phyloP scores from a whole-genome alignment of 64 coral and sea anemone species.

The Stichodactyla helianthus region DNA sequence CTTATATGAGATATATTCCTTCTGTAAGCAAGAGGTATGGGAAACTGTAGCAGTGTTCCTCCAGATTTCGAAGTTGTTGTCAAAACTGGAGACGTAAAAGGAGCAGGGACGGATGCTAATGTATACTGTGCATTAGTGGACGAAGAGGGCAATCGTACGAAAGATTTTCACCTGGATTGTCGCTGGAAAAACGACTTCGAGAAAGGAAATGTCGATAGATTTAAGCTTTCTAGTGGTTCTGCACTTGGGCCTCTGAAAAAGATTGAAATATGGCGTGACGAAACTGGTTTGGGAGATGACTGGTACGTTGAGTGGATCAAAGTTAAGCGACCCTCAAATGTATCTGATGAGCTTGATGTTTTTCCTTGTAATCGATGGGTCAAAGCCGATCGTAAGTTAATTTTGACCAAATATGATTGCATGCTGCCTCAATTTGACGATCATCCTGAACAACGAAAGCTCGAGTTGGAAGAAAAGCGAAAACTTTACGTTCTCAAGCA shows the following conservation, averaged over 20 bases:
- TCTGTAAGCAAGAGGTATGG: slow-evolving; percentile 37
- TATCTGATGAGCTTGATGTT: slow-evolving; percentile 33
- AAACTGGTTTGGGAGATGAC: slow-evolving; percentile 77
- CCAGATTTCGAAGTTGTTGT: slow-evolving; percentile 83
- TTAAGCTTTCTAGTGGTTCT: slow-evolving; percentile 68
- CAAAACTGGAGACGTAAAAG: slow-evolving; percentile 93
- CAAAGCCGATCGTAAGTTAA: slow-evolving; percentile 63
- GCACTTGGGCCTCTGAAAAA: slow-evolving; percentile 78
- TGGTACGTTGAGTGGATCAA: slow-evolving; percentile 97
- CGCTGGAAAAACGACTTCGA: slow-evolving; percentile 98
- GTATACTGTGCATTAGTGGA: slow-evolving; percentile 77
- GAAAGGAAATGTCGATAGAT: slow-evolving; percentile 81
- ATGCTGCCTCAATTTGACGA: slow-evolving; percentile 85
- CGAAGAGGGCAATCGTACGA: slow-evolving; percentile 60
- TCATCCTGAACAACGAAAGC: slow-evolving; percentile 64
- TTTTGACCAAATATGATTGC: slow-evolving; percentile 83
- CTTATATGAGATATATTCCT: background rate
- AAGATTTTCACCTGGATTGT: slow-evolving; percentile 80
- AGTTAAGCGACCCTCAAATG: slow-evolving; percentile 50
- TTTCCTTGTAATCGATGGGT: slow-evolving; percentile 97
- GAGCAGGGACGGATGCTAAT: slow-evolving; percentile 89
- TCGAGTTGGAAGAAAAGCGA: slow-evolving; percentile 79
- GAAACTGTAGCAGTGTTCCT: slow-evolving; percentile 80
- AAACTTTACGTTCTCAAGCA: slow-evolving; percentile 64
- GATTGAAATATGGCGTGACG: slow-evolving; percentile 91